Conservation (phyloP, 2,888 invertebrate species). For the Boloria selene region DNA sequence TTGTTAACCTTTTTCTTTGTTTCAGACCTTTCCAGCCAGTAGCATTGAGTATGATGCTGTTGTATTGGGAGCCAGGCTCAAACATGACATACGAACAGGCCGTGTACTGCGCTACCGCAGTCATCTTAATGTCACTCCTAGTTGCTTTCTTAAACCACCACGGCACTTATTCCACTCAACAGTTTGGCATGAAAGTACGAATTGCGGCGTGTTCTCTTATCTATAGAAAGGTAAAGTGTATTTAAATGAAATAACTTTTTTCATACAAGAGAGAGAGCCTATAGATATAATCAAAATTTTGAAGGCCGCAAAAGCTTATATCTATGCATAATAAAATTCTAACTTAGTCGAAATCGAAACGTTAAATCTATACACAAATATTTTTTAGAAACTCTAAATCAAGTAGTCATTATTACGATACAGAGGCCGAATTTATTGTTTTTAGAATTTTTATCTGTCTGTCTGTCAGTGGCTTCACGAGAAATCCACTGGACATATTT, state of each 20-base stretch:
- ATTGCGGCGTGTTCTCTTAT: constrained; percentile 92
- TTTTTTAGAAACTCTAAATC: too few relatives aligned
- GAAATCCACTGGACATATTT: too few relatives aligned
- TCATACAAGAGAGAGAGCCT: too few relatives aligned
- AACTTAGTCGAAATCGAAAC: too few relatives aligned
- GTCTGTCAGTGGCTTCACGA: too few relatives aligned
- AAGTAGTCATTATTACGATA: too few relatives aligned
- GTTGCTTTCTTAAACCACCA: constrained; percentile 85
- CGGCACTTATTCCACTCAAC: constrained; percentile 85
- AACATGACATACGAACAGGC: constrained; percentile 81
- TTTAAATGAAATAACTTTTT: neutral
- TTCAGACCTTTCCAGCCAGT: constrained; percentile 85
- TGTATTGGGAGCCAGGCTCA: constrained; percentile 84
- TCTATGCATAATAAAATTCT: too few relatives aligned
- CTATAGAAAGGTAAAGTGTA: constrained; percentile 89
- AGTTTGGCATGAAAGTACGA: constrained; percentile 91
- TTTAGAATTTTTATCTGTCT: too few relatives aligned
- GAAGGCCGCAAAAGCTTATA: too few relatives aligned
- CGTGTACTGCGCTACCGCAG: constrained; percentile 83
- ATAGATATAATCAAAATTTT: neutral
- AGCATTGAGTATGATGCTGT: constrained; percentile 84
- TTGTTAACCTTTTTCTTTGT: constrained; percentile 40
- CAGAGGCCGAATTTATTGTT: too few relatives aligned
- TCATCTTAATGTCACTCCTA: constrained; percentile 79
- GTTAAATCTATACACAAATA: too few relatives aligned